Percentiles rank a stretch among this genome's conserved stretches.
phyloP scores from a whole-genome alignment of 2,888 invertebrate genomes.

The Ectemnius lituratus region DNA sequence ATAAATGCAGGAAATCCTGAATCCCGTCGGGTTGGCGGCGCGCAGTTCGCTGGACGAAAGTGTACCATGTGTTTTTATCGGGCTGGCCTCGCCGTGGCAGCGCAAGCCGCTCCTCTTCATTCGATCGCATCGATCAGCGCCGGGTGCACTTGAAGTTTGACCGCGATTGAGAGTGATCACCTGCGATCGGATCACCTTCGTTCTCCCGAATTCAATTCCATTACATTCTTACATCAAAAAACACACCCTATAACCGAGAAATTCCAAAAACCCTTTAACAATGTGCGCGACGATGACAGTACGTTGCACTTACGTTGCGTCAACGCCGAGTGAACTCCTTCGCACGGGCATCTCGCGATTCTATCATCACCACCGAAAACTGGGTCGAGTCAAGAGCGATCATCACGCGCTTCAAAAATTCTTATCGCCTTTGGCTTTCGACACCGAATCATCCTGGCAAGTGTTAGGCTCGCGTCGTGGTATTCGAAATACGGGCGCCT shows the following conservation, averaged over 20 bases:
- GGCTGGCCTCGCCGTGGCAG: not conserved
- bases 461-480: constrained; percentile 29
- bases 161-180: not conserved
- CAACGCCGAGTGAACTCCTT: constrained; percentile 28
- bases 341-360: constrained; percentile 30
- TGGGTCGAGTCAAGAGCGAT: constrained; percentile 18
- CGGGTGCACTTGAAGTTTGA: constrained; percentile 13
- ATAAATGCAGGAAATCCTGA: no score
- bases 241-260: not conserved
- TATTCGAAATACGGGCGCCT: constrained; percentile 10
- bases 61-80: no score
- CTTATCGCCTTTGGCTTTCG: not conserved
- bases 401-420: constrained; percentile 17
- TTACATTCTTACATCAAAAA: not conserved
- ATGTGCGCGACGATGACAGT: constrained; percentile 25
- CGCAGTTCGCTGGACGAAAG: no score
- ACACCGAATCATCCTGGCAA: constrained; percentile 9
- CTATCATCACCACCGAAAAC: constrained; percentile 29
- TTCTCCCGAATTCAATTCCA: not conserved
- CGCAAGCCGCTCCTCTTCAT: constrained; percentile 12
- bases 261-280: not conserved
- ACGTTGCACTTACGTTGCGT: constrained; percentile 22
- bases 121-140: not conserved
- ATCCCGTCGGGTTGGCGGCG: no score
- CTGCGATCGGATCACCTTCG: not conserved